Percentiles rank a stretch among this genome's conserved stretches.
Evolutionary conservation across 2,113 vertebrate species (phyloP).

Genomic region (Holacanthus passer): DNA sequence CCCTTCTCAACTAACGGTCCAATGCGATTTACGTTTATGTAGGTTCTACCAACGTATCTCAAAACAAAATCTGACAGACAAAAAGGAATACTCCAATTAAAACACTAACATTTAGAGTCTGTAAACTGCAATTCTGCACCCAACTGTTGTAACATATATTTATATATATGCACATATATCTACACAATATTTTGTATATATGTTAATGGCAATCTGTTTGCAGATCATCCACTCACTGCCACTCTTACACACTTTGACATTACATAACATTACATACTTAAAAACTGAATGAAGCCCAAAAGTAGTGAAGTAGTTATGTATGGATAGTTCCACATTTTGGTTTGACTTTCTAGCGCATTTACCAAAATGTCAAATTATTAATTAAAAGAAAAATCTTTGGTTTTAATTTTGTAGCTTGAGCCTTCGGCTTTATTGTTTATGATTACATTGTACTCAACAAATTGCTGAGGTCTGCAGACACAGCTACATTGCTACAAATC

Average conservation of each 20-base stretch:
- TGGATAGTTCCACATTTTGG: background rate
- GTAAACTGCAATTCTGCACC: background rate
- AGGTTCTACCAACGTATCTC: background rate
- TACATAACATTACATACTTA: background rate
- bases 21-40: background rate
- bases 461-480: background rate
- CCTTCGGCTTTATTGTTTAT: background rate
- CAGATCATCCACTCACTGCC: background rate
- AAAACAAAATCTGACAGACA: background rate
- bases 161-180: background rate
- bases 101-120: background rate
- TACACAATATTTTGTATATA: constrained; percentile 3
- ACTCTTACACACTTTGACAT: background rate
- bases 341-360: background rate
- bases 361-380: background rate
- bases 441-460: background rate
- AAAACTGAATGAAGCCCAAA: background rate
- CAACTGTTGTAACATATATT: background rate
- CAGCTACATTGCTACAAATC: background rate
- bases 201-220: background rate
- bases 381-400: background rate
- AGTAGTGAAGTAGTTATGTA: background rate
- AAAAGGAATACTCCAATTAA: background rate
- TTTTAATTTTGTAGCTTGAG: background rate
- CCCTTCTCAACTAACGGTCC: background rate